A percentile compares a stretch with the other conserved stretches of the same genome.
phyloP scores from a whole-genome alignment of 1,140 invertebrate species.

The Ceratitis capitata region DNA sequence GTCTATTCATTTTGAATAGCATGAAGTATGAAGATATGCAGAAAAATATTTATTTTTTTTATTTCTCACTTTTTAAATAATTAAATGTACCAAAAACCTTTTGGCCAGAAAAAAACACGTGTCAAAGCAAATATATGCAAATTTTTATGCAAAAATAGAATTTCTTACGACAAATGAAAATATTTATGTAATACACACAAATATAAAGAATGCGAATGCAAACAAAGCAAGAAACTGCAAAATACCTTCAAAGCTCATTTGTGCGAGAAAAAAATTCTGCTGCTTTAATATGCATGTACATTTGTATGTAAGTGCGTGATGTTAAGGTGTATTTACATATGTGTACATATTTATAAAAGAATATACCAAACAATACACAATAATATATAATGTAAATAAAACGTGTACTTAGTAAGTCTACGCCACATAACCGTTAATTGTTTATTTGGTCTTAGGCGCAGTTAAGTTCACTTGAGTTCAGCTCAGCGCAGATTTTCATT shows the following conservation, averaged over 20 bases:
- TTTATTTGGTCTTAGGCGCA: constrained; percentile 14
- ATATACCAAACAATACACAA: neutral
- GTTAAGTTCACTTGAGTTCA: constrained; percentile 12
- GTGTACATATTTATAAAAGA: neutral
- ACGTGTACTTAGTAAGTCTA: neutral
- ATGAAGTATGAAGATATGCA: no score
- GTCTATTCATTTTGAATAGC: no score
- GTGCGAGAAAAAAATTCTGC: neutral
- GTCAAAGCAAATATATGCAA: neutral
- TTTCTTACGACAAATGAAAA: neutral
- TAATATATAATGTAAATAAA: neutral
- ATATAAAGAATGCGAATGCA: neutral
- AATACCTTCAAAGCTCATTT: neutral
- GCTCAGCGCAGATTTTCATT: constrained; percentile 26
- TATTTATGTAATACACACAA: neutral
- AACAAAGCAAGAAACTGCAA: neutral
- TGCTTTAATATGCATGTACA: neutral
- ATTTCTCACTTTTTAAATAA: no score
- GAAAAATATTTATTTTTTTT: no score
- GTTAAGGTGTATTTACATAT: neutral
- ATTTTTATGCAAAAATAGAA: neutral
- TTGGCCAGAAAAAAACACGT: no score
- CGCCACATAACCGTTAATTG: neutral
- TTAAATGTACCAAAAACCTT: no score
- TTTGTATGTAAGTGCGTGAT: neutral